phyloP scores from a whole-genome alignment of 2,888 invertebrate genomes.

The Perithous albicinctus region DNA sequence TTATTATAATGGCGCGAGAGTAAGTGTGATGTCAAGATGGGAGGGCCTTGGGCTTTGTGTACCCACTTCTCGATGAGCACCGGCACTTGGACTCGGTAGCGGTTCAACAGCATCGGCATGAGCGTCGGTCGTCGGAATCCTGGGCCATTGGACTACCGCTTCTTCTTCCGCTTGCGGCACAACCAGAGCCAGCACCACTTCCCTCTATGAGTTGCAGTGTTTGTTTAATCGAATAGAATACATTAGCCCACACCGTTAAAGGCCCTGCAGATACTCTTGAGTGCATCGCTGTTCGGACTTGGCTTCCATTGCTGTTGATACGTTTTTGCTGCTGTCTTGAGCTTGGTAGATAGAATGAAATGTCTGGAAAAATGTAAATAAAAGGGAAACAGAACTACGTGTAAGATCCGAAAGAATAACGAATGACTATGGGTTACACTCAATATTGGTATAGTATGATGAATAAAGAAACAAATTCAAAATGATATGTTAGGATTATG shows the following conservation, averaged over 20 bases:
- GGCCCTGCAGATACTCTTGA: conserved; percentile 46
- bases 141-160: conserved; percentile 53
- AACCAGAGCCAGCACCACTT: conserved; percentile 30
- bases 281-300: conserved; percentile 18
- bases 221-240: conserved; percentile 80
- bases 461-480: neutral
- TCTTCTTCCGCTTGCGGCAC: conserved; percentile 36
- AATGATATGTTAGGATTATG: neutral
- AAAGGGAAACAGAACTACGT: neutral
- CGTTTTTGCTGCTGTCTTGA: conserved; percentile 8
- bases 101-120: neutral
- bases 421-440: conserved; percentile 15
- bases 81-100: conserved; percentile 51
- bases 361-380: conserved; percentile 45
- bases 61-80: conserved; percentile 33
- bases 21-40: conserved; percentile 69
- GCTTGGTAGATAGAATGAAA: conserved; percentile 25
- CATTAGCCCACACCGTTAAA: conserved; percentile 78
- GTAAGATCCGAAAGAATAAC: conserved; percentile 24
- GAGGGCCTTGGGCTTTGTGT: conserved; percentile 71
- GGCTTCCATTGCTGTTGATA: conserved; percentile 22
- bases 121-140: conserved; percentile 33
- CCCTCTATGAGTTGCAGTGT: conserved; percentile 74
- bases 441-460: neutral
- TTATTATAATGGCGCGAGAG: conserved; percentile 49